Evolutionary conservation across 1,140 invertebrate genomes (phyloP), one percentile per base, ranked within the genome.

Genomic region (Polypedilum vanderplanki): DNA sequence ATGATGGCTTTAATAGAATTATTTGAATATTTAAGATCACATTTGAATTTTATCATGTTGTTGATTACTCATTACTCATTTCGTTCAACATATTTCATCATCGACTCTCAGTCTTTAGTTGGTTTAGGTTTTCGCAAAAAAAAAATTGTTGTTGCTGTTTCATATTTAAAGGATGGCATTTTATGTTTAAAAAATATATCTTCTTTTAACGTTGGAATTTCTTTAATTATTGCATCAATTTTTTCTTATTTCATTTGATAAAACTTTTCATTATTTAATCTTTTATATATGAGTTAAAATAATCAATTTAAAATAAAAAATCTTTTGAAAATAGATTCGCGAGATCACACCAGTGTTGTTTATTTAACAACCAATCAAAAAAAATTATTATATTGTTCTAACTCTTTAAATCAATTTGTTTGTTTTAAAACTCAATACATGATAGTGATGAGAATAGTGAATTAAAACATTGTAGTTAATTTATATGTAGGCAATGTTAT

Each of bases 101-200:
- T 57, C 46, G 46, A 57, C 46, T 57, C n/a, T 57, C 46, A 57
- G 46, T 57, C 46, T 57, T 57, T n/a, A 57, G 46, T 57, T 57
- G 46, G 46, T 57, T 57, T 57, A 57, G 12, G 12, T 57, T 57
- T 4, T 57, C 15, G 46, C 46, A 57, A 57, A 57, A 57, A 46
- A 46, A 41, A 46, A 46, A 46, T 9, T 46, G 8, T 12, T 46
- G 12, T 57, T 57, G 46, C n/a, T 57, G 12, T 46, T 9, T 46
- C 15, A n/a, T 57, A 12, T 57, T 57, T 57, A 57, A 57, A 57
- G n/a, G 12, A 33, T 33, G 24, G 24, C 24, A 33, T 33, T n/a
- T 33, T 3, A 33, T 33, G 5, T 33, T 33, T 33, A 33, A 33
- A 33, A 33, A 33, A 15, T 57, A 12, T n/a, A 57, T n/a, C 4